Evolutionary conservation across 2,888 invertebrate genomes (phyloP), one percentile per base, ranked within the genome.

Genomic region (Celastrina argiolus): DNA sequence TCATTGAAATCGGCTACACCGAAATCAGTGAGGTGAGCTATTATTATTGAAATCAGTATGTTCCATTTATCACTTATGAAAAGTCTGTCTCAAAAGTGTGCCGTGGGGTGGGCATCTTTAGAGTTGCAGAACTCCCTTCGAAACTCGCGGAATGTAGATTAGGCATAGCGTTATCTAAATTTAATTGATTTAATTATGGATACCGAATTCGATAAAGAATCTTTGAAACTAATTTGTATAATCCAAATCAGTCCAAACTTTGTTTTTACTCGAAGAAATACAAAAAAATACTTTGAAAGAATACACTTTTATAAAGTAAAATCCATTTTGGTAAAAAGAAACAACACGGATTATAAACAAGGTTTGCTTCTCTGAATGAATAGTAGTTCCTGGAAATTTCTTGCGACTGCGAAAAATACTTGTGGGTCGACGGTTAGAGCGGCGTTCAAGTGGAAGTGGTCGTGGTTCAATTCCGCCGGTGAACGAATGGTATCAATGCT

Each of bases 111-210:
- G n/a, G n/a, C n/a, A n/a, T n/a, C n/a, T n/a, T n/a, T 83, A 84
- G 81, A 79, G 83, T 83, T 80, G 80, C 78, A 72, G 74, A 56
- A 75, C 77, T 81, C 82, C 84, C 81, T 80, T 70, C 69, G 64
- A 6, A 76, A 81, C 78, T 70, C 51, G 22, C 14, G 22, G 36
- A 61, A 36, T 18, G 34, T 59, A 36, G 34, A 36, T 18, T 36
- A 14, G 39, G 56, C 22, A 56, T 56, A 22, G 16, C 36, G 12
- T 61, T 61, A 61, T 36, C 36, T 39, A 39, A 61, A 61, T 61
- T 61, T 61, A 61, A 61, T 61, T 61, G 61, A 61, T 61, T 61
- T 39, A 61, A 61, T 61, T 39, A 39, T 61, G 22, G 39, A 26
- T 34, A 34, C 34, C 36, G 39, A 61, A 61, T 36, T 61, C 22